These are phyloP conservation scores for Taenaris catops DNA, from an alignment of 2,888 invertebrate species.

Conservation along the genomic window DNA sequence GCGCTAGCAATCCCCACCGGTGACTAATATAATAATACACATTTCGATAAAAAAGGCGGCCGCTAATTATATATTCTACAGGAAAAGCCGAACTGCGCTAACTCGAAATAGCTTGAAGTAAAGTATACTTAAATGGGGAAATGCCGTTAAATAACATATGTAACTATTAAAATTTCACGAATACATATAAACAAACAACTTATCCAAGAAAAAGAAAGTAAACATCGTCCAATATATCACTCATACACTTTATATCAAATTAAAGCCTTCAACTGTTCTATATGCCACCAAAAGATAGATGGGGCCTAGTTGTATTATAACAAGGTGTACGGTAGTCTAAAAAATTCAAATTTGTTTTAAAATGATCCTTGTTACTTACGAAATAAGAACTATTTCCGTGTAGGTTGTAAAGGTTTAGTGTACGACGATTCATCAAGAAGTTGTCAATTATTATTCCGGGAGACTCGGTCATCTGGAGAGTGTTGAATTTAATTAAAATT, in stretches of 20 bases:
- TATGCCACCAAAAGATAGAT: constrained; percentile 59
- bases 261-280: constrained; percentile 46
- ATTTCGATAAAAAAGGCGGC: too few species aligned
- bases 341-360: constrained; percentile 4
- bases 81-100: too few species aligned
- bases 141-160: too few species aligned
- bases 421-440: constrained; percentile 68
- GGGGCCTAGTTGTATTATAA: constrained; percentile 58
- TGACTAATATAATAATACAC: too few species aligned
- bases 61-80: too few species aligned
- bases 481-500: constrained; percentile 73
- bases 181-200: constrained; percentile 14
- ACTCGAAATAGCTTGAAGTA: too few species aligned
- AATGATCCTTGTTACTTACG: constrained; percentile 11
- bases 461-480: constrained; percentile 46
- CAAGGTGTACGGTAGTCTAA: constrained; percentile 41
- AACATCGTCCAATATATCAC: constrained; percentile 53
- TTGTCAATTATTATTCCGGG: constrained; percentile 70
- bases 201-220: constrained; percentile 36
- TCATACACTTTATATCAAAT: constrained; percentile 49
- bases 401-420: constrained; percentile 8
- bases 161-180: too few species aligned
- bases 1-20: too few species aligned
- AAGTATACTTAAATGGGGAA: too few species aligned
- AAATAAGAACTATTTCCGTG: constrained; percentile 6